A percentile compares a stretch with the other conserved stretches of the same genome.
Evolutionary conservation across 2,797 vertebrate genomes (phyloP).

Genomic region (Bovichtus diacanthus): DNA sequence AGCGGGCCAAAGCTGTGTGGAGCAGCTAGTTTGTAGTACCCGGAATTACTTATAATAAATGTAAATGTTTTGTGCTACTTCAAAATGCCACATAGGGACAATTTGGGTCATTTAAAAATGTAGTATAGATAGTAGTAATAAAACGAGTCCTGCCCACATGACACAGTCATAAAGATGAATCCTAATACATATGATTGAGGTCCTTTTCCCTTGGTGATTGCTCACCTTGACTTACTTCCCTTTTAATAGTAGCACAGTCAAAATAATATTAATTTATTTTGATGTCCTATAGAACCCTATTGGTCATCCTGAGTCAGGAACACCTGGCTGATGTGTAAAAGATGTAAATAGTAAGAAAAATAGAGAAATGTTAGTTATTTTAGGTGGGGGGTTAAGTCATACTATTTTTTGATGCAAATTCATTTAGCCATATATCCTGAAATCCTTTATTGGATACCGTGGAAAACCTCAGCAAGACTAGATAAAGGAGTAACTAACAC

Average conservation of each 20-base stretch:
- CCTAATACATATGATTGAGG: background rate
- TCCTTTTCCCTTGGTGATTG: background rate
- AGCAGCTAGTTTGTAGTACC: background rate
- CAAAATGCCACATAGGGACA: background rate
- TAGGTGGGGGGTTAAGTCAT: background rate
- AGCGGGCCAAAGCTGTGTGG: background rate
- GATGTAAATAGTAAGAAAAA: background rate
- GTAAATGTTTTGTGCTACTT: background rate
- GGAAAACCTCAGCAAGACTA: background rate
- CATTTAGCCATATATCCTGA: no score
- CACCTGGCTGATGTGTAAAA: background rate
- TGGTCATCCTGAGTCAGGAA: background rate
- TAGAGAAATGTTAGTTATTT: background rate
- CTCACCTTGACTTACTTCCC: slow-evolving; percentile 9
- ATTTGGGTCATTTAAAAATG: background rate
- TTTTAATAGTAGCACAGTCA: background rate
- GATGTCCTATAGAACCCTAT: background rate
- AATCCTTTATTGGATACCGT: no score
- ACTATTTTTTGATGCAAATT: background rate
- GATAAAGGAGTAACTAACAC: background rate
- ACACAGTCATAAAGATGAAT: background rate
- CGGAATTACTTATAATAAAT: background rate
- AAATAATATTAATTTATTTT: background rate
- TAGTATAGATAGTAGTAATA: background rate
- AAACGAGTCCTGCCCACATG: background rate